Evolutionary conservation across 2,113 vertebrate species (phyloP).

Genomic region (Boulengeromyrus knoepffleri): DNA sequence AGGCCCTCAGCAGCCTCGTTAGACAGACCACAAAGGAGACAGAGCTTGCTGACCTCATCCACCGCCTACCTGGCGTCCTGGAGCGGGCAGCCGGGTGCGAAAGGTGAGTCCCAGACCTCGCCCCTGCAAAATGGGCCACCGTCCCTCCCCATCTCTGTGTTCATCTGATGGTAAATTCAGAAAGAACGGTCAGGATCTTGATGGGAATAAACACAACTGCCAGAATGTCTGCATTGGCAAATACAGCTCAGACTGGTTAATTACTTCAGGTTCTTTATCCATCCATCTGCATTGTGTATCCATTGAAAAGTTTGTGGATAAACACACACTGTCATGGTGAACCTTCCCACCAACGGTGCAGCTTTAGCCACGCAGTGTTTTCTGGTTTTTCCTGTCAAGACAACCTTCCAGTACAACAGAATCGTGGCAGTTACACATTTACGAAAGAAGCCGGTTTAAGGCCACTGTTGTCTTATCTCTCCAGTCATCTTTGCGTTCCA

Average conservation of each 20-base stretch:
- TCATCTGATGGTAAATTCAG: not conserved
- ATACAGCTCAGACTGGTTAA: not conserved
- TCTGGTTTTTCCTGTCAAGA: not conserved
- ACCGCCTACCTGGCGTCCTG: conserved; percentile 59
- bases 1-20: conserved; percentile 65
- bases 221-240: not conserved
- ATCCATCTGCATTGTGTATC: not conserved
- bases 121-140: not conserved
- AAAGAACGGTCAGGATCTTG: not conserved
- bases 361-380: not conserved
- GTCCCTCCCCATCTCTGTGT: not conserved
- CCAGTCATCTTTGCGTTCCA: not conserved
- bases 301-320: not conserved
- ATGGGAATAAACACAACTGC: not conserved
- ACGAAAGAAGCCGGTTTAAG: not conserved
- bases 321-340: not conserved
- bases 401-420: not conserved
- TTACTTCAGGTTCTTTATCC: not conserved
- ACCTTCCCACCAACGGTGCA: not conserved
- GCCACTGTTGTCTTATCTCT: not conserved
- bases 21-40: conserved; percentile 45
- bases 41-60: conserved; percentile 51
- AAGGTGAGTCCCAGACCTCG: conserved; percentile 57
- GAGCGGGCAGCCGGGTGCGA: conserved; percentile 45
- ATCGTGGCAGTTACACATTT: not conserved